These are phyloP conservation scores for Anolis carolinensis DNA, from an alignment of 2,113 vertebrate genomes.

Conservation along the genomic window DNA sequence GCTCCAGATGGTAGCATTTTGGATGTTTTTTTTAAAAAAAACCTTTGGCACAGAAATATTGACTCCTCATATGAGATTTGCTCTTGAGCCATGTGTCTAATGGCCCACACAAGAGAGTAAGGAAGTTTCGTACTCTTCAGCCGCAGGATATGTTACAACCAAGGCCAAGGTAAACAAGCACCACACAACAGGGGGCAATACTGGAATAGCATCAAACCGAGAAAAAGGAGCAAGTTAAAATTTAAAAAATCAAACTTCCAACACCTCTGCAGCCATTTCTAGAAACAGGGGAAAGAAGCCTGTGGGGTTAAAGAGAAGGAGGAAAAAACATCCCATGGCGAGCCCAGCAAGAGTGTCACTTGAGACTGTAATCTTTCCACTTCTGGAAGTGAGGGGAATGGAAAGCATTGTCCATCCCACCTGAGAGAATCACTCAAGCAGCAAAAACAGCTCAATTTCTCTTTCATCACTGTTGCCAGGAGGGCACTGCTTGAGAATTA, in stretches of 20 bases:
- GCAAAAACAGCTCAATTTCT: background rate
- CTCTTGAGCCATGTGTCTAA: background rate
- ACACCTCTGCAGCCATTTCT: background rate
- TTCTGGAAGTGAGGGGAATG: background rate
- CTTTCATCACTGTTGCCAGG: background rate
- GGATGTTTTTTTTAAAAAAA: background rate
- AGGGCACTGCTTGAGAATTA: background rate
- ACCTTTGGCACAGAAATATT: background rate
- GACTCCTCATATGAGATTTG: background rate
- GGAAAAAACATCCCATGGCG: background rate
- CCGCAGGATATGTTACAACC: background rate
- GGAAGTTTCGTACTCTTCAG: background rate
- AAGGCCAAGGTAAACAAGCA: constrained; percentile 4
- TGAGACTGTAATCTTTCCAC: background rate
- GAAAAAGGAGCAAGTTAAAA: background rate
- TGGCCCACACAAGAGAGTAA: constrained; percentile 6
- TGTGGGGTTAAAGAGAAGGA: background rate
- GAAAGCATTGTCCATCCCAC: background rate
- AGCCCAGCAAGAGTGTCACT: background rate
- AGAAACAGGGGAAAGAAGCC: background rate
- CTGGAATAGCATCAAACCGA: background rate
- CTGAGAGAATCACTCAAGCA: background rate
- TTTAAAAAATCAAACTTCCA: background rate
- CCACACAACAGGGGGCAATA: background rate
- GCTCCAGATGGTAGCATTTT: background rate